These are phyloP conservation scores for Chiloscyllium punctatum DNA, from an alignment of 2,797 vertebrate species.

Conservation along the genomic window DNA sequence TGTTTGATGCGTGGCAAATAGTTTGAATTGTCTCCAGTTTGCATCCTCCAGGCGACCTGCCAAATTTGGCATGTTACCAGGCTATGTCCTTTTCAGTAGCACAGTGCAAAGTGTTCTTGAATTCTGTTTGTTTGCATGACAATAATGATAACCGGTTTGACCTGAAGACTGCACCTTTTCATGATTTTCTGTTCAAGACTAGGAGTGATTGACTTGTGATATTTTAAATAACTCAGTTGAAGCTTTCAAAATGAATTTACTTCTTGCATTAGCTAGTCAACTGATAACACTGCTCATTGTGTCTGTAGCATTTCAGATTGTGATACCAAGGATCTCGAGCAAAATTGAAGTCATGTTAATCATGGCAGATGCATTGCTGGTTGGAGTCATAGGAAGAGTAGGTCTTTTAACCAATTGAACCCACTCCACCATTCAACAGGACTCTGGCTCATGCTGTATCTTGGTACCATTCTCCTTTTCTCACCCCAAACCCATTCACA, in stretches of 20 bases:
- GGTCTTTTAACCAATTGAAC: too few species aligned
- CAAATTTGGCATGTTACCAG: not conserved
- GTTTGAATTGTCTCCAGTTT: not conserved
- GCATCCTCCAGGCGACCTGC: not conserved
- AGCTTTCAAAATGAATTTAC: not conserved
- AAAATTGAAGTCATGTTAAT: too few species aligned
- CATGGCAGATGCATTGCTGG: too few species aligned
- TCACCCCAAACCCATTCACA: too few species aligned
- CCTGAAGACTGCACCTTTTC: not conserved
- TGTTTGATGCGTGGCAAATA: not conserved
- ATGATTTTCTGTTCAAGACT: not conserved
- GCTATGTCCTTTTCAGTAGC: not conserved
- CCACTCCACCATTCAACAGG: too few species aligned
- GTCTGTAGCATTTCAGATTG: too few species aligned
- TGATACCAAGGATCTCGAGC: too few species aligned
- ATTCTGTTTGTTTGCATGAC: not conserved
- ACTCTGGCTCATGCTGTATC: too few species aligned
- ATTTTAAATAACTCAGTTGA: not conserved
- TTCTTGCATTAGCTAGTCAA: too few species aligned
- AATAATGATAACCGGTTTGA: not conserved
- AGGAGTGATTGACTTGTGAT: not conserved
- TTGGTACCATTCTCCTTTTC: too few species aligned
- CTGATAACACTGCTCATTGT: too few species aligned
- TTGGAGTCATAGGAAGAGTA: too few species aligned
- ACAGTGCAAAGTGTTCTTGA: not conserved